Evolutionary conservation across 2,113 vertebrate species (phyloP), one percentile per base, ranked within the genome.

Genomic region (Recurvirostra avosetta): DNA sequence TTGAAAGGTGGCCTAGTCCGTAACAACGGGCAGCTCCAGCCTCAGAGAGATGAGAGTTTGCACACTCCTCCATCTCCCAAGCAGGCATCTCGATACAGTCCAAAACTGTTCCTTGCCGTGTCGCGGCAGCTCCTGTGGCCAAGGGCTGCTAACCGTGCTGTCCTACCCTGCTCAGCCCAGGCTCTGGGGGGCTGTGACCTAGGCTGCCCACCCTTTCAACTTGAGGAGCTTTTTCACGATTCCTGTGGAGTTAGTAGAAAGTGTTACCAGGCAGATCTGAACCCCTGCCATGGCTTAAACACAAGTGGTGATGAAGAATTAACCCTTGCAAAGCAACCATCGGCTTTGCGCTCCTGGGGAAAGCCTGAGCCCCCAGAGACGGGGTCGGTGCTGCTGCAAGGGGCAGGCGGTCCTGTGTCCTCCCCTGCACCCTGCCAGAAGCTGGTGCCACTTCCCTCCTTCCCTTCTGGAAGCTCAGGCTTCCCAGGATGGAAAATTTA

Each of bases 41-140:
- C 36, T 12, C 4, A 3, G 34, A 22, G 15, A 13, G 30, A 32
- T 32, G 61, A 45, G 40, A 75, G 43, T 34, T 47, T 47, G 41
- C 14, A 20, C 5, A 1, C 9, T 59, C 15, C 50, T 75, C 62
- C 13, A 0, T 82, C 18, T 66, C 41, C 53, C 16, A 25, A 2
- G 22, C 50, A 40, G 22, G 58, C 3, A 0, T 63, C 49, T 65
- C 0, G 1, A 2, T 27, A 3, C 12, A 18, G 26, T 36, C 72
- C 34, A 9, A 23, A 67, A 25, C 19, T 9, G 6, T 15, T 50
- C 40, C 34, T 32, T 13, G 25, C 71, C 11, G 9, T 21, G 36
- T 23, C 0, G 0, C 3, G 8, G 27, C 3, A 5, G 34, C 56
- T 70, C 21, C n/a, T 8, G 29, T 0, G 6, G 16, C 50, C 2